Evolutionary conservation across 1,140 invertebrate genomes (phyloP).

Genomic region (Lutraria rhynchaena): DNA sequence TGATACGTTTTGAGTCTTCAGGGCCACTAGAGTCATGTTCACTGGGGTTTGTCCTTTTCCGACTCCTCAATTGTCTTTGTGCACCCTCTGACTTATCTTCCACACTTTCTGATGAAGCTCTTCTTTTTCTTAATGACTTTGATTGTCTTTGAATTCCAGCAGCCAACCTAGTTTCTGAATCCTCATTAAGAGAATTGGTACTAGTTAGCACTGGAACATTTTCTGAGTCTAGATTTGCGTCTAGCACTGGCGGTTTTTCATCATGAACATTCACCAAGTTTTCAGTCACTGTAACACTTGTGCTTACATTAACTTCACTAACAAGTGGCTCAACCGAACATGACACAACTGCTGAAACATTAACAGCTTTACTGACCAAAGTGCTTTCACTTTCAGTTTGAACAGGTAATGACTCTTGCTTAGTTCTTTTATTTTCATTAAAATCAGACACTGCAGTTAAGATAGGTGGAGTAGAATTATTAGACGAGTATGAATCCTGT

Average conservation of each 20-base stretch:
- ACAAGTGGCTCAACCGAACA: background rate
- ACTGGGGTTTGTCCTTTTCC: slow-evolving; percentile 50
- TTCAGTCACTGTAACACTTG: background rate
- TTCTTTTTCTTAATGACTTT: slow-evolving; percentile 47
- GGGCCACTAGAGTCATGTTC: slow-evolving; percentile 7
- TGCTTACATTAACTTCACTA: background rate
- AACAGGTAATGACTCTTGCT: background rate
- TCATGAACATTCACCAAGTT: too few relatives aligned
- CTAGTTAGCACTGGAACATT: background rate
- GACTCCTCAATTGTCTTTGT: slow-evolving; percentile 48
- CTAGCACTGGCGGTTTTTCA: background rate
- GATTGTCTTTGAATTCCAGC: slow-evolving; percentile 5
- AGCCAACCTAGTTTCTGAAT: background rate
- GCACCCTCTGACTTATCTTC: slow-evolving; percentile 29
- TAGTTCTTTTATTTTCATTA: background rate
- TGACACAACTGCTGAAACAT: background rate
- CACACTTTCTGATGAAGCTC: slow-evolving; percentile 45
- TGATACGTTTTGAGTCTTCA: slow-evolving; percentile 43
- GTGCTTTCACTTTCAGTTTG: background rate
- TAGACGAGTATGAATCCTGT: slow-evolving; percentile 37
- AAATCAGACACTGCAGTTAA: slow-evolving; percentile 45
- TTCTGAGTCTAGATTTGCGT: background rate
- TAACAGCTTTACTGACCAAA: background rate
- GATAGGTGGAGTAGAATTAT: slow-evolving; percentile 48
- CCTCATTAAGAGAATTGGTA: slow-evolving; percentile 22